These are phyloP conservation scores for Cryptoprocta ferox DNA, from an alignment of 2,797 vertebrate species.

Conservation along the genomic window DNA sequence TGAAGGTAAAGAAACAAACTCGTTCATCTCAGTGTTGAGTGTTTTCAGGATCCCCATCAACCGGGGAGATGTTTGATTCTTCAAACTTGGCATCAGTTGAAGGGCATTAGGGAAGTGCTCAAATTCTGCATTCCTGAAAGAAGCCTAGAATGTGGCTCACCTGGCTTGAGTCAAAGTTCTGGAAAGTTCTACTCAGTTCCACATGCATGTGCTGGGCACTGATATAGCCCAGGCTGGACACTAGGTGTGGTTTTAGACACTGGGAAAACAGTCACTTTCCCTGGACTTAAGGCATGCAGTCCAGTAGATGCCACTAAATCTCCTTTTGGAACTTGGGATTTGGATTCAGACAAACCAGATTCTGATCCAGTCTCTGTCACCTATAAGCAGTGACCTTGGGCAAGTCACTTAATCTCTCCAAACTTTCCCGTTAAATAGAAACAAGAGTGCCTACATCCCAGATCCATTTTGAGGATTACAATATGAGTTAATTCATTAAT, in stretches of 20 bases:
- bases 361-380: background rate
- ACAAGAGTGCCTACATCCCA: background rate
- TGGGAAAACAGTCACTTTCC: background rate
- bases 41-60: background rate
- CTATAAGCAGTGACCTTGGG: background rate
- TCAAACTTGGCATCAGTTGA: background rate
- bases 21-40: background rate
- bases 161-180: background rate
- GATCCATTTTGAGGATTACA: conserved; percentile 4
- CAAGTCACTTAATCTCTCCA: background rate
- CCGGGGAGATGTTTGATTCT: background rate
- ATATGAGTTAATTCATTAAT: background rate
- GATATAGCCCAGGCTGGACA: background rate
- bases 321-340: background rate
- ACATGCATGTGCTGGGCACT: background rate
- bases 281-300: background rate
- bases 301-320: background rate
- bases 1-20: background rate
- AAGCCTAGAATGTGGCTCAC: background rate
- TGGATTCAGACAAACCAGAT: background rate
- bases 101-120: background rate
- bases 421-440: background rate
- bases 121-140: background rate
- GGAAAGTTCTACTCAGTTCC: background rate
- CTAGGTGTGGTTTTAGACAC: background rate